These are phyloP conservation scores for Sprattus sprattus DNA, from an alignment of 2,113 vertebrate species.

Conservation along the genomic window DNA sequence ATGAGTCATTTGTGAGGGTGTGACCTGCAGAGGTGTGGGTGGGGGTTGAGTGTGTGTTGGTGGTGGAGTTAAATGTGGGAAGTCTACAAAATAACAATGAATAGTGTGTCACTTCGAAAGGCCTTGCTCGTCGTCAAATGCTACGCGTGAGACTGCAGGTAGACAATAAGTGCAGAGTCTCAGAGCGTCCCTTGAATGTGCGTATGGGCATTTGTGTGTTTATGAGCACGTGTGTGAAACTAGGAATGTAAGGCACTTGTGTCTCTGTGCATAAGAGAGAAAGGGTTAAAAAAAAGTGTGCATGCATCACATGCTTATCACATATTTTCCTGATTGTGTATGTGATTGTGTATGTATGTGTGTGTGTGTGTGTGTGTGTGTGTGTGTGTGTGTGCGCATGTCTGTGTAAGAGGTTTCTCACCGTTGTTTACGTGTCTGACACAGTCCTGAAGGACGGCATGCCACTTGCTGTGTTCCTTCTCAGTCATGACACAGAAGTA, in stretches of 20 bases:
- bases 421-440: slow-evolving; percentile 88
- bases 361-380: neutral
- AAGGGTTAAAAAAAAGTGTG: too few relatives aligned
- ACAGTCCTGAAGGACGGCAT: slow-evolving; percentile 90
- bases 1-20: slow-evolving; percentile 40
- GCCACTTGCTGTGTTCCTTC: slow-evolving; percentile 91
- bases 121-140: too few relatives aligned
- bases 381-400: neutral
- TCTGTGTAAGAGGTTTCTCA: slow-evolving; percentile 56
- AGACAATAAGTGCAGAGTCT: neutral
- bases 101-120: too few relatives aligned
- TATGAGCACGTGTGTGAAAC: slow-evolving; percentile 15
- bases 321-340: too few relatives aligned
- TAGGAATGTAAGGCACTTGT: too few relatives aligned
- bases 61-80: too few relatives aligned
- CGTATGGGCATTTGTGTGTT: neutral
- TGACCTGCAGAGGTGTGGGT: neutral
- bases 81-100: too few relatives aligned
- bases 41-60: neutral
- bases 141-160: neutral
- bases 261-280: too few relatives aligned
- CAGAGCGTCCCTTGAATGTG: too few relatives aligned
- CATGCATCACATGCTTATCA: too few relatives aligned
- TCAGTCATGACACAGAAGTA: slow-evolving; percentile 91
- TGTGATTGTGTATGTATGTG: too few relatives aligned